These are phyloP conservation scores for Tetranychus truncatus DNA, from an alignment of 2,888 invertebrate species.

Conservation along the genomic window DNA sequence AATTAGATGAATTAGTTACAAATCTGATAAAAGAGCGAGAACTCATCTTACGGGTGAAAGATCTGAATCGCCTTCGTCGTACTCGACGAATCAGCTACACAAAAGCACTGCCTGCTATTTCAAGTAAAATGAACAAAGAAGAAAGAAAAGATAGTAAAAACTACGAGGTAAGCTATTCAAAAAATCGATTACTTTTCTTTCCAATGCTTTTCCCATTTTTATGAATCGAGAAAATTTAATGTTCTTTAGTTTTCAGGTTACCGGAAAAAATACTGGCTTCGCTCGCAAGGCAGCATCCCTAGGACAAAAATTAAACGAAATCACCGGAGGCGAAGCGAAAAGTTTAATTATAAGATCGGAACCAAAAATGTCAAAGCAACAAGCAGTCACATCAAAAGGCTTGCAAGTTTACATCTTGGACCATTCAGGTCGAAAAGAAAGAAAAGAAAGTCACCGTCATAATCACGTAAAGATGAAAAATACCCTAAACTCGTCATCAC, in stretches of 20 bases:
- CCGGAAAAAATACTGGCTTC: constrained; percentile 18
- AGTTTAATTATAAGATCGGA: not conserved
- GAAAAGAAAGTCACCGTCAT: constrained; percentile 6
- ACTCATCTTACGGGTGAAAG: constrained; percentile 58
- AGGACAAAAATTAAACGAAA: constrained; percentile 2
- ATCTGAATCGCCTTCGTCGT: constrained; percentile 57
- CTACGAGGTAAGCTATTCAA: constrained; percentile 29
- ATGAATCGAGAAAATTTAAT: constrained; percentile 6
- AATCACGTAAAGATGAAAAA: constrained; percentile 5
- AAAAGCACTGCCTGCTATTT: not conserved
- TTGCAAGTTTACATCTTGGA: constrained; percentile 8
- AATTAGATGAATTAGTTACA: constrained; percentile 58
- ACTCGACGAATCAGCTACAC: constrained; percentile 40
- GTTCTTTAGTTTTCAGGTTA: constrained; percentile 19
- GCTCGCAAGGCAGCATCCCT: constrained; percentile 14
- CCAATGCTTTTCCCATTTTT: not conserved
- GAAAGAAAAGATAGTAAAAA: constrained; percentile 43
- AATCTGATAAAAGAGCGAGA: constrained; percentile 52
- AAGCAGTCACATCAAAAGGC: constrained; percentile 6
- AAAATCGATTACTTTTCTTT: not conserved
- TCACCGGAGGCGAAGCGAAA: constrained; percentile 5
- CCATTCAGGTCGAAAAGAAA: constrained; percentile 12
- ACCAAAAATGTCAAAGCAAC: constrained; percentile 1
- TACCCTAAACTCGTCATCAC: not conserved
- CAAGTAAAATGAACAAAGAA: constrained; percentile 35